These are phyloP conservation scores for Cepphus grylle DNA, from an alignment of 2,113 vertebrate genomes.

Conservation along the genomic window DNA sequence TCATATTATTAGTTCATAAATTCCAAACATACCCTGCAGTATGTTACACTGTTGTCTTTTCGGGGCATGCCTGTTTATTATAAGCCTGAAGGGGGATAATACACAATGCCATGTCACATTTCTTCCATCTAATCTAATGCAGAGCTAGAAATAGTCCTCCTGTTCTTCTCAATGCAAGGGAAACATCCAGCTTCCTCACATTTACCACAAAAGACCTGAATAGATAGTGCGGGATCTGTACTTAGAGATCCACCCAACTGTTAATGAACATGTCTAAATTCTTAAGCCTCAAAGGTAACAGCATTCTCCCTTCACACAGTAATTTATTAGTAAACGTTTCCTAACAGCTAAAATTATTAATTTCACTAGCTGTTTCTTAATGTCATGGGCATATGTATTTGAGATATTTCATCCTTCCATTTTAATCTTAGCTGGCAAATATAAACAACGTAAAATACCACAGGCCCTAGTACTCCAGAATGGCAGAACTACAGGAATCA, in stretches of 20 bases:
- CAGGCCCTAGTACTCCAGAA: not conserved
- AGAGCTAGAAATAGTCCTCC: not conserved
- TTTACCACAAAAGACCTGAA: not conserved
- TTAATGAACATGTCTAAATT: not conserved
- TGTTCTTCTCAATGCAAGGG: not conserved
- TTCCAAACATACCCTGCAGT: not conserved
- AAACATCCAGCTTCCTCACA: not conserved
- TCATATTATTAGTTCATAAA: not conserved
- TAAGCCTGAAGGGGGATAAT: not conserved
- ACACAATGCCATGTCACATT: not conserved
- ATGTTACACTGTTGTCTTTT: not conserved
- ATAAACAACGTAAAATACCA: not conserved
- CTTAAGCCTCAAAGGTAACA: not conserved
- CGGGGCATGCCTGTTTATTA: not conserved
- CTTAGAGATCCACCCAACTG: not conserved
- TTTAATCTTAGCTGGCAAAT: not conserved
- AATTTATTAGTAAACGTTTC: not conserved
- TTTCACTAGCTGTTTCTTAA: not conserved
- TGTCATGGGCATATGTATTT: not conserved
- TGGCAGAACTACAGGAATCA: not conserved
- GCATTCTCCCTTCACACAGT: not conserved
- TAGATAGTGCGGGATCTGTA: not conserved
- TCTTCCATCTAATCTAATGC: not conserved
- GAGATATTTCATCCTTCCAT: not conserved
- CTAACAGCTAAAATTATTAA: not conserved